Base-by-base conservation (phyloP, 2,888 invertebrate species). In the Amblyteles armatorius region DNA sequence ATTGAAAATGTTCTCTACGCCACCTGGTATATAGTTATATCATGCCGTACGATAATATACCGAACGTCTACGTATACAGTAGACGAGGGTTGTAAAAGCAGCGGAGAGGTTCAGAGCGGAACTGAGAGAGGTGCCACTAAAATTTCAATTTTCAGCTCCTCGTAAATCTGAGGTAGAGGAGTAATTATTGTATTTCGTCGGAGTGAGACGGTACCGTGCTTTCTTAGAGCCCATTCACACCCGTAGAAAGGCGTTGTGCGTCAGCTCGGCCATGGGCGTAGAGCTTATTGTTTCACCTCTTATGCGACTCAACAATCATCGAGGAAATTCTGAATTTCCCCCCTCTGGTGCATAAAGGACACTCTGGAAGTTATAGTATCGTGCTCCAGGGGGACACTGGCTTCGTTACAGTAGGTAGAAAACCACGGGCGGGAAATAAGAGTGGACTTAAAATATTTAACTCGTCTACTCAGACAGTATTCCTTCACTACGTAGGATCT, bases 171-270 rank as follows among this genome's bases (percentile, higher is more conserved):
- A 91, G 91, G 90, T 90, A 90, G 91, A 73, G 78, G 63, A 93
- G 92, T 93, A 93, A 93, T 93, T 93, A 93, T 93, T 92, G 93
- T 93, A 92, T 93, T 92, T 91, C 92, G 87, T 88, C 89, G 90
- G 88, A 69, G 78, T 40, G 73, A 60, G 55, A 77, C 33, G 40
- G 13, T 44, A 13, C 50, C 44, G 33, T 89, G 91, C 89, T 90
- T 92, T 92, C 91, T 91, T 91, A 90, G 89, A 91, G 84, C 90
- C 74, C 90, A 92, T 92, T 93, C 90, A 89, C 91, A 91, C 91
- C 89, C 88, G 87, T 85, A 80, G 89, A 87, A 90, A 90, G 90
- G 90, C 89, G 89, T 90, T 88, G 91, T 88, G 91, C 92, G 92
- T 91, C 92, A 92, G 91, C 92, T 90, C 90, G 92, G 87, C 88